These are phyloP conservation scores for Torymus tubicola DNA, from an alignment of 2,888 invertebrate genomes.

Conservation along the genomic window DNA sequence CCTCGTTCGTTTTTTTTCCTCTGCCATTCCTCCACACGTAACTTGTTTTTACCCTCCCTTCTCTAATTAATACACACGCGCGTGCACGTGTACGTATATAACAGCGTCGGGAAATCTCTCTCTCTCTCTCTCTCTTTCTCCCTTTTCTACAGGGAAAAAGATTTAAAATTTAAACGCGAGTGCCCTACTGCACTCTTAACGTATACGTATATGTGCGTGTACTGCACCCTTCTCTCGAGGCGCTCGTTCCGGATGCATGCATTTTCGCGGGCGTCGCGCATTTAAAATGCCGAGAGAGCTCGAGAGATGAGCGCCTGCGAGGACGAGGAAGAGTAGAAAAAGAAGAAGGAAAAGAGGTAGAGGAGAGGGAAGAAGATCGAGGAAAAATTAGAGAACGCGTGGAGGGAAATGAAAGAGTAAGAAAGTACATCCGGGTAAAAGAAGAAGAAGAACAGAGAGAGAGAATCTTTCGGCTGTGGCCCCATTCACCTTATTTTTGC, in stretches of 20 bases:
- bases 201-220: constrained; percentile 31
- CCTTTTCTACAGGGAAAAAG: constrained; percentile 61
- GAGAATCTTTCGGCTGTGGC: neutral
- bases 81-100: constrained; percentile 24
- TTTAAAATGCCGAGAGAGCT: constrained; percentile 57
- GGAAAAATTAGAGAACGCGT: neutral
- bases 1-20: constrained; percentile 10
- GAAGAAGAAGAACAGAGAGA: neutral
- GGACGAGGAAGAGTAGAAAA: neutral
- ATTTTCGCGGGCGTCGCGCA: constrained; percentile 62
- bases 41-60: constrained; percentile 12
- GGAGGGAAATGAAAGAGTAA: neutral
- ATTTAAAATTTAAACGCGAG: constrained; percentile 70
- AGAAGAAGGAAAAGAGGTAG: neutral
- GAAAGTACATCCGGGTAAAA: neutral
- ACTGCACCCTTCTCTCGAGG: constrained; percentile 62
- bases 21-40: neutral
- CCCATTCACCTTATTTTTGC: neutral
- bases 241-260: constrained; percentile 69
- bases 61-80: constrained; percentile 29
- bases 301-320: neutral
- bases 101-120: neutral
- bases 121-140: constrained; percentile 6
- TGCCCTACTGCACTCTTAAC: constrained; percentile 61
- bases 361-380: neutral